phyloP scores from a whole-genome alignment of 2,888 invertebrate genomes.

The Eupithecia pulchellata region DNA sequence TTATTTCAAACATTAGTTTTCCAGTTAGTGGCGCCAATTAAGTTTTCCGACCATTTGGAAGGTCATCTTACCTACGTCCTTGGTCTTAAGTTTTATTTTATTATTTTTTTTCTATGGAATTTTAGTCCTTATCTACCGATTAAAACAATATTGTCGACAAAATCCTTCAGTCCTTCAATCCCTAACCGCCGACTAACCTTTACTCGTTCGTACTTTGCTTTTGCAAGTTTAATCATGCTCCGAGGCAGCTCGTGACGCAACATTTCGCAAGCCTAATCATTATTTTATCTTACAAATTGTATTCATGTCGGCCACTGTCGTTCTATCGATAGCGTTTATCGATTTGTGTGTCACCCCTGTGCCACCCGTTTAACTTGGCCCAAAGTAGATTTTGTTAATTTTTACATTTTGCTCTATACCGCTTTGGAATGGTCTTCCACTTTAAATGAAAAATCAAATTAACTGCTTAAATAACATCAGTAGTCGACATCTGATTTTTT shows the following conservation, averaged over 20 bases:
- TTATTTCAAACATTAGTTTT: not conserved
- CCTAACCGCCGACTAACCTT: constrained; percentile 76
- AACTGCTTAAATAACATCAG: not conserved
- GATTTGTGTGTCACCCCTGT: constrained; percentile 1
- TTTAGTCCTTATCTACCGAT: no score
- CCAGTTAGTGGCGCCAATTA: not conserved
- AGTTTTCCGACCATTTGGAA: not conserved
- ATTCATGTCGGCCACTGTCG: constrained; percentile 72
- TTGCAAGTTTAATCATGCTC: constrained; percentile 85
- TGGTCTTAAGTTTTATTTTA: not conserved
- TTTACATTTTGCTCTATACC: not conserved
- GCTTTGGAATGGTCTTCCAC: not conserved
- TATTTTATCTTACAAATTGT: constrained; percentile 85
- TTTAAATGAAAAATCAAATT: not conserved
- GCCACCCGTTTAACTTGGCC: not conserved
- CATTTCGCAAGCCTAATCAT: constrained; percentile 82
- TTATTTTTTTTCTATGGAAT: no score
- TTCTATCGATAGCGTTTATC: constrained; percentile 50
- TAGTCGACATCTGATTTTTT: not conserved
- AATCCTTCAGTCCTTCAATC: constrained; percentile 54
- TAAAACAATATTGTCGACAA: not conserved
- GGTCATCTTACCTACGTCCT: not conserved
- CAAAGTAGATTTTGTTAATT: not conserved
- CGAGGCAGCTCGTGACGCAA: constrained; percentile 80
- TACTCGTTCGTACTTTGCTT: constrained; percentile 82